Evolutionary conservation across 2,888 invertebrate species (phyloP).

Genomic region (Callyntrura guangdongensis): DNA sequence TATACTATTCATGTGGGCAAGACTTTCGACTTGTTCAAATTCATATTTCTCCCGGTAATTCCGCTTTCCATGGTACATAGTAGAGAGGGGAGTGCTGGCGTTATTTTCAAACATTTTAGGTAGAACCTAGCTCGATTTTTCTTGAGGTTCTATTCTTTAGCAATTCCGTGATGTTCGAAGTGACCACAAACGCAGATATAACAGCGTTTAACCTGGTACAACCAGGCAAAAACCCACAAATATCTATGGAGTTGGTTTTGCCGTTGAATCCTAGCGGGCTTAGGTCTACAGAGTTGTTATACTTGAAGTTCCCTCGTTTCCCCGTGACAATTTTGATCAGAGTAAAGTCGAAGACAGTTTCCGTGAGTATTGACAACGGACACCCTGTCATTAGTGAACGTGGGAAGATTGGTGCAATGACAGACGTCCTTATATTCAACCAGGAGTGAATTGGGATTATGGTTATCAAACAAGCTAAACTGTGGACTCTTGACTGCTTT

Average conservation of each 20-base stretch:
- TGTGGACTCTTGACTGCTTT: background rate
- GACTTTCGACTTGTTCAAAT: conserved; percentile 1
- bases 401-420: background rate
- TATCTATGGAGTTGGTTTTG: background rate
- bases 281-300: background rate
- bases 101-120: background rate
- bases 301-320: background rate
- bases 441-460: background rate
- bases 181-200: background rate
- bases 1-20: background rate
- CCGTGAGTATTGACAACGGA: background rate
- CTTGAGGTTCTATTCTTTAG: background rate
- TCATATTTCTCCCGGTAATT: background rate
- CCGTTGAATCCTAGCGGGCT: background rate
- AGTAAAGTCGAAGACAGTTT: background rate
- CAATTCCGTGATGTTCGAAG: background rate
- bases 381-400: background rate
- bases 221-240: background rate
- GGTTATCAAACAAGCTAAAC: background rate
- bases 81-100: background rate
- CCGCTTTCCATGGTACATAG: background rate
- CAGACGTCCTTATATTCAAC: background rate
- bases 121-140: conserved; percentile 1
- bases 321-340: background rate
- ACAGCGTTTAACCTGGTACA: background rate